These are phyloP conservation scores for Macrochelys suwanniensis DNA, from an alignment of 2,797 vertebrate genomes.

Conservation along the genomic window DNA sequence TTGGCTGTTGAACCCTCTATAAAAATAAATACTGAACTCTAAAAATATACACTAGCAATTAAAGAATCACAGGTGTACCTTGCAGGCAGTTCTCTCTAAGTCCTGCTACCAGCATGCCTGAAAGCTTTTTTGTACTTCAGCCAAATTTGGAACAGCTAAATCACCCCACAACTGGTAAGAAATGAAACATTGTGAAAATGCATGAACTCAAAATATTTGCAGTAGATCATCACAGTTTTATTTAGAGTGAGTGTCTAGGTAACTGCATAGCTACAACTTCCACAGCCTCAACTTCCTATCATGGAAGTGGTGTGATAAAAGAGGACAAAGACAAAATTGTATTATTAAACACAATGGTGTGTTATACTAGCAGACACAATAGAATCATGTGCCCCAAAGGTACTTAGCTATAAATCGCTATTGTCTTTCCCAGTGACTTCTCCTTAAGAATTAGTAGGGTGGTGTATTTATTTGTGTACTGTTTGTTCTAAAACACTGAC, in stretches of 20 bases:
- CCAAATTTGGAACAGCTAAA: slow-evolving; percentile 49
- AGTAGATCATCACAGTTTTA: not conserved
- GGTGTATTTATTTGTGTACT: not conserved
- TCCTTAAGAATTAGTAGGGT: not conserved
- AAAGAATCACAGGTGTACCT: slow-evolving; percentile 58
- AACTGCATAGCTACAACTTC: accelerated
- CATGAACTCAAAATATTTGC: not conserved
- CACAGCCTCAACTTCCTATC: not conserved
- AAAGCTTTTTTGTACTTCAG: slow-evolving; percentile 68
- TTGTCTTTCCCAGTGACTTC: accelerated
- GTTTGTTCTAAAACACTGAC: not conserved
- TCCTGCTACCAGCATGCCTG: slow-evolving; percentile 33
- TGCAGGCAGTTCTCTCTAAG: slow-evolving; percentile 17
- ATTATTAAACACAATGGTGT: not conserved
- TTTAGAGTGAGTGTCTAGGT: not conserved
- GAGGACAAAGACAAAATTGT: not conserved
- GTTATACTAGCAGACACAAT: not conserved
- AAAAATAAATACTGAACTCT: slow-evolving; percentile 20
- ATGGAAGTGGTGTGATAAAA: not conserved
- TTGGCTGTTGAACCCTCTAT: not conserved
- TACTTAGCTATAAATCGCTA: not conserved
- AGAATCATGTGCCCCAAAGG: not conserved
- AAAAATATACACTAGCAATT: slow-evolving; percentile 42
- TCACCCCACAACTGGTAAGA: accelerated
- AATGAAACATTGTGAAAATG: slow-evolving; percentile 16